phyloP scores from a whole-genome alignment of 2,113 vertebrate genomes.

The Phasianus colchicus region DNA sequence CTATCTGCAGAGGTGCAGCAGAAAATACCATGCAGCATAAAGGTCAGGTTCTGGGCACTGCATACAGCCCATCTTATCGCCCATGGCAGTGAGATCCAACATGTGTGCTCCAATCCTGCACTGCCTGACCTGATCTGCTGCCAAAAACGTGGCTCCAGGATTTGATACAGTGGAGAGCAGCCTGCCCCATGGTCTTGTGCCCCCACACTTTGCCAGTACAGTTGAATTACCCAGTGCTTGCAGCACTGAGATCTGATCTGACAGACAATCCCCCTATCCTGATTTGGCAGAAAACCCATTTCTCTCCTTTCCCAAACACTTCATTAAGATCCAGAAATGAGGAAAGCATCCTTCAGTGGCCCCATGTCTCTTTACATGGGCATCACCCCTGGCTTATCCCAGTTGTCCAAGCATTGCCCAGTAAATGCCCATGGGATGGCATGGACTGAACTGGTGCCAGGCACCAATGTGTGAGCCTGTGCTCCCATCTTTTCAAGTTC shows the following conservation, averaged over 20 bases:
- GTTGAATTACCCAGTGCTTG: fast-evolving
- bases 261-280: not conserved
- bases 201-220: not conserved
- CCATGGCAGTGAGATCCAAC: not conserved
- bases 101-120: not conserved
- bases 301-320: not conserved
- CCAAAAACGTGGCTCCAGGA: not conserved
- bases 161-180: not conserved
- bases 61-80: not conserved
- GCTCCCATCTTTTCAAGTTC: constrained; percentile 20
- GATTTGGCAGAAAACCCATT: not conserved
- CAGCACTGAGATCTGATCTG: not conserved
- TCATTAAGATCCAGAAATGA: not conserved
- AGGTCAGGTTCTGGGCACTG: fast-evolving
- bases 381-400: not conserved
- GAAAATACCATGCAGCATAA: not conserved
- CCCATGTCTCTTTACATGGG: not conserved
- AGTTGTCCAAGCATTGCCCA: not conserved
- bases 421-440: not conserved
- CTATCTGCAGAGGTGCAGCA: not conserved
- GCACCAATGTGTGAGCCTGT: not conserved
- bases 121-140: not conserved
- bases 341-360: not conserved
- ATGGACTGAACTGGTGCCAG: not conserved
- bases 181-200: not conserved